Conservation (phyloP, 2,797 vertebrate species). For the Toxotes lorentzi region DNA sequence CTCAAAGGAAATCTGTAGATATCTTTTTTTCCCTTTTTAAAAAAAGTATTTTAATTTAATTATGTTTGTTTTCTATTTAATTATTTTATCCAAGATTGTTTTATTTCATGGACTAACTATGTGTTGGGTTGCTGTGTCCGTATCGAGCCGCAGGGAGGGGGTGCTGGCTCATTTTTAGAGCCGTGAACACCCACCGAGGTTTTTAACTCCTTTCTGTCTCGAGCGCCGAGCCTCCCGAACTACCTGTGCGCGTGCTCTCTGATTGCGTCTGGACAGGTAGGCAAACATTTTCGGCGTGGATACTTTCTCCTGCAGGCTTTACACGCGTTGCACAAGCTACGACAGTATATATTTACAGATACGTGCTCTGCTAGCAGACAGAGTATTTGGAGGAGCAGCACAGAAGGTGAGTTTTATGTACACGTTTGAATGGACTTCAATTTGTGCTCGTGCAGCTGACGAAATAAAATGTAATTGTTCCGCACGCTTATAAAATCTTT, state of each 20-base stretch:
- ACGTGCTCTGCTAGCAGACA: no score
- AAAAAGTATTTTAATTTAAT: neutral
- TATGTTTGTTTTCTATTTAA: neutral
- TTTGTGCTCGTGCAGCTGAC: neutral
- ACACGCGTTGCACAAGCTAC: slow-evolving; percentile 32
- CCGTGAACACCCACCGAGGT: neutral
- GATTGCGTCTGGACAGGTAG: neutral
- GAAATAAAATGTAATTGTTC: neutral
- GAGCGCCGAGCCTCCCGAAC: neutral
- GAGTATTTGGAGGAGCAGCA: neutral
- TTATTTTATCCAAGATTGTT: neutral
- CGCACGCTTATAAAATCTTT: neutral
- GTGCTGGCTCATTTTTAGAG: slow-evolving; percentile 23
- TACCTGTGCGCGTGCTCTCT: slow-evolving; percentile 55
- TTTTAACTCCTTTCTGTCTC: slow-evolving; percentile 22
- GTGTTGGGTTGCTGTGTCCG: slow-evolving; percentile 15
- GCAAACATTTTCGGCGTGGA: slow-evolving; percentile 63
- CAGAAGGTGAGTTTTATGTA: neutral
- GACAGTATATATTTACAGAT: no score
- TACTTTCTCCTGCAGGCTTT: slow-evolving; percentile 11
- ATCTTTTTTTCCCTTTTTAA: neutral
- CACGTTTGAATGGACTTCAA: neutral
- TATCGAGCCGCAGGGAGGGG: slow-evolving; percentile 57
- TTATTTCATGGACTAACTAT: neutral
- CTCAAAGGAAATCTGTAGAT: no score